phyloP scores from a whole-genome alignment of 2,797 vertebrate species.

The Pristis pectinata region DNA sequence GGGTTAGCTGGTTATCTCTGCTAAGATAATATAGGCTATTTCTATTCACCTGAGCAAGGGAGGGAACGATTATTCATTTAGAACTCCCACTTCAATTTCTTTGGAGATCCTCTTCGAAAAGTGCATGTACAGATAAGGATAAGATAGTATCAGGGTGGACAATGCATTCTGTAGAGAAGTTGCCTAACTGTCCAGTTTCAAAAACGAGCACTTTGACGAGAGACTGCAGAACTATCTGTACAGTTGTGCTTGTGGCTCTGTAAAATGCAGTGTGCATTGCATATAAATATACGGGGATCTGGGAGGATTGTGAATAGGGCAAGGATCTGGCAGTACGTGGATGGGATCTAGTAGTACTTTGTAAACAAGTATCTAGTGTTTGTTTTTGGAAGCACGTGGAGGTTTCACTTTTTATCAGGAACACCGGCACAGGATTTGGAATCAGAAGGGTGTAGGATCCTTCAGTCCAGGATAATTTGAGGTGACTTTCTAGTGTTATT shows the following conservation, averaged over 20 bases:
- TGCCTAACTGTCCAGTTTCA: not conserved
- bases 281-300: not conserved
- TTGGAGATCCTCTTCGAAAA: not conserved
- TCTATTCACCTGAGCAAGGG: not conserved
- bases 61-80: not conserved
- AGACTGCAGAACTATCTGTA: not conserved
- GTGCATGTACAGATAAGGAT: not conserved
- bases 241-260: not conserved
- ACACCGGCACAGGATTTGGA: too few relatives aligned
- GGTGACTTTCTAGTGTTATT: too few relatives aligned
- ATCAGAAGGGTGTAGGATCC: too few relatives aligned
- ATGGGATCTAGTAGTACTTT: too few relatives aligned
- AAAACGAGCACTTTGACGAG: not conserved
- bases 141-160: not conserved
- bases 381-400: too few relatives aligned
- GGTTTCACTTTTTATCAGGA: too few relatives aligned
- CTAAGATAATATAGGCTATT: not conserved
- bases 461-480: too few relatives aligned
- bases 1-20: not conserved
- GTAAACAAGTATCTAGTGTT: too few relatives aligned
- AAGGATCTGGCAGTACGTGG: too few relatives aligned
- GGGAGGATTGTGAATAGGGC: not conserved
- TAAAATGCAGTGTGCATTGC: not conserved
- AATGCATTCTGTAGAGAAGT: not conserved
- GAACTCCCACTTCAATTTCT: not conserved